Base-by-base conservation (phyloP, 92 coral and sea anemone species). In the Porites evermanni region DNA sequence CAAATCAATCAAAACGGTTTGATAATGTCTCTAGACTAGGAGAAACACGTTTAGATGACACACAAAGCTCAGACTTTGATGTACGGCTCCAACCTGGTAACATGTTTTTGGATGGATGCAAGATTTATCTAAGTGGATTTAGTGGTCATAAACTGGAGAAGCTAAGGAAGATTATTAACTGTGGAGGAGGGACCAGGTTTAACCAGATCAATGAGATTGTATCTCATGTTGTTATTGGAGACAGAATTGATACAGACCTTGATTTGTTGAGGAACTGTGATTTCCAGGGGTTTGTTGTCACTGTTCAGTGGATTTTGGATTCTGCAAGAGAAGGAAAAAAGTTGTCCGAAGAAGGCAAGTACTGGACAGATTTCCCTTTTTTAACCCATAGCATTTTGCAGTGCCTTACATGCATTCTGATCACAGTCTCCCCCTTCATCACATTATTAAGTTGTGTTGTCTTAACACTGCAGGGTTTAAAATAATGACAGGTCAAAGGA, bases 161-260 rank as follows among this genome's bases (percentile, higher is more conserved):
- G 69, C 77, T 97, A 11, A 92, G 98, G 63, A 97, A 92, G 80
- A 88, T 93, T 26, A 88, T 97, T 24, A 97, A 97, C 78, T 88
- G 89, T 71, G 99, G 99, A 4, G 98, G 99, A 17, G 99, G 95
- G 16, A 95, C 98, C 21, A 93, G 99, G 80, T 97, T 97, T 74
- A 95, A 95, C 60, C 94, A 95, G 91, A 88, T 97, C 89, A 97
- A 95, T 84, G 95, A 95, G 66, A 93, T 85, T 60, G 96, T 97
- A 32, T 93, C 99, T 19, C 99, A 97, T 87, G 94, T 97, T 89
- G 86, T 97, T 8, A 70, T 97, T 76, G 98, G 99, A 16, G 63
- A 82, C 53, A 87, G 70, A 79, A 79, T 92, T 21, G 59, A 81
- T 1, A 53, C 86, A 61, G 99, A 97, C 71, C 63, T 97, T 60